A percentile compares a stretch with the other conserved stretches of the same genome.
These are phyloP conservation scores for Elachura formosa DNA, from an alignment of 2,113 vertebrate species.

Conservation along the genomic window DNA sequence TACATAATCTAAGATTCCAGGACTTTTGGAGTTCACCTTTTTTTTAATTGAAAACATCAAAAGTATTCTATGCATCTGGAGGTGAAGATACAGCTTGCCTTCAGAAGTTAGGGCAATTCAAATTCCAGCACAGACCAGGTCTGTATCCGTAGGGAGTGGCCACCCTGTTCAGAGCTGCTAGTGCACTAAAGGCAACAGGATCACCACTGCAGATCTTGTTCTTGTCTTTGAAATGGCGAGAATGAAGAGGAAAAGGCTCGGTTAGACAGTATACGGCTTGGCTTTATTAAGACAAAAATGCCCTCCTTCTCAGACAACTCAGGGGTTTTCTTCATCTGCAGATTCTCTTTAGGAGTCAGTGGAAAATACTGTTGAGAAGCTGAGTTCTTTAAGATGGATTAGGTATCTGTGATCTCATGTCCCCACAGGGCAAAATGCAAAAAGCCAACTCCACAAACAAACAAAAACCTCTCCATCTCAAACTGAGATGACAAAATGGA, in stretches of 20 bases:
- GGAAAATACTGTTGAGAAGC: not conserved
- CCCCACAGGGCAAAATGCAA: not conserved
- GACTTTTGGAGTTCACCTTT: not conserved
- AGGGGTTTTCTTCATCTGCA: not conserved
- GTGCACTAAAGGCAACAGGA: not conserved
- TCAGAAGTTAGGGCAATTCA: not conserved
- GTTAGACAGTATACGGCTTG: not conserved
- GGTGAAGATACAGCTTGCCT: not conserved
- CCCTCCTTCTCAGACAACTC: not conserved
- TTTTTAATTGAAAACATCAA: not conserved
- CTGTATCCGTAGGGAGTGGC: not conserved
- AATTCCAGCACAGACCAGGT: not conserved
- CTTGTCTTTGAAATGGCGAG: not conserved
- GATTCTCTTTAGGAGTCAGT: not conserved
- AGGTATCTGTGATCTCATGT: not conserved
- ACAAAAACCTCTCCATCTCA: not conserved
- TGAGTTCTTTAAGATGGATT: not conserved
- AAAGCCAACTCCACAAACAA: not conserved
- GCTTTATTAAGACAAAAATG: not conserved
- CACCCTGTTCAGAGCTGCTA: not conserved
- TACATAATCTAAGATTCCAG: not conserved
- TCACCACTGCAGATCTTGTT: not conserved
- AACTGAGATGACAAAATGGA: not conserved
- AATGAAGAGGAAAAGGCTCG: not conserved
- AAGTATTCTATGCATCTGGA: not conserved